Evolutionary conservation across 2,113 vertebrate genomes (phyloP).

Genomic region (Uropsilus gracilis): DNA sequence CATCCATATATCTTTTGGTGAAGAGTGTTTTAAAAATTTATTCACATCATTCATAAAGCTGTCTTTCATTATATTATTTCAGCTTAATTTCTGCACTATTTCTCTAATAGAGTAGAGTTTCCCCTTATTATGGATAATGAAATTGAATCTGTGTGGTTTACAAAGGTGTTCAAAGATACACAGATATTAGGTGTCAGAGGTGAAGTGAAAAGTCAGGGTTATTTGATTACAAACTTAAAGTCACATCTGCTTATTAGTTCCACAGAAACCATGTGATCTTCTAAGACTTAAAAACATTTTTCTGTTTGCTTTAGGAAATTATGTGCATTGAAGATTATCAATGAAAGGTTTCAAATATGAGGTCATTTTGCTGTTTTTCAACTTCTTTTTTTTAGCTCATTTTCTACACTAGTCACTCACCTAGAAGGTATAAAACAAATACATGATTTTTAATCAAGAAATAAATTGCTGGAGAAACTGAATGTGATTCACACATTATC

Average conservation of each 20-base stretch:
- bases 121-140: neutral
- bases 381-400: neutral
- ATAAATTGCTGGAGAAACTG: neutral
- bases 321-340: neutral
- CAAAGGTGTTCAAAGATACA: neutral
- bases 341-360: neutral
- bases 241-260: neutral
- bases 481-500: neutral
- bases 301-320: neutral
- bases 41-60: neutral
- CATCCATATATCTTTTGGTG: neutral
- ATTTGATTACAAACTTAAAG: neutral
- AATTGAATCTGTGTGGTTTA: neutral
- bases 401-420: neutral
- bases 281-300: neutral
- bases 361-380: neutral
- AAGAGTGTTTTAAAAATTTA: neutral
- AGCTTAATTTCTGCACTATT: neutral
- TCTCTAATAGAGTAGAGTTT: neutral
- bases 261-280: neutral
- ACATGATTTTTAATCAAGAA: neutral
- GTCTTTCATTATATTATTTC: neutral
- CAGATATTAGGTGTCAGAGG: neutral
- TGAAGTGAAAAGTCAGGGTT: neutral
- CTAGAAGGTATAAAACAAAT: neutral